Conservation (phyloP, 2,888 invertebrate species). For the Cremastobaeus sp. region DNA sequence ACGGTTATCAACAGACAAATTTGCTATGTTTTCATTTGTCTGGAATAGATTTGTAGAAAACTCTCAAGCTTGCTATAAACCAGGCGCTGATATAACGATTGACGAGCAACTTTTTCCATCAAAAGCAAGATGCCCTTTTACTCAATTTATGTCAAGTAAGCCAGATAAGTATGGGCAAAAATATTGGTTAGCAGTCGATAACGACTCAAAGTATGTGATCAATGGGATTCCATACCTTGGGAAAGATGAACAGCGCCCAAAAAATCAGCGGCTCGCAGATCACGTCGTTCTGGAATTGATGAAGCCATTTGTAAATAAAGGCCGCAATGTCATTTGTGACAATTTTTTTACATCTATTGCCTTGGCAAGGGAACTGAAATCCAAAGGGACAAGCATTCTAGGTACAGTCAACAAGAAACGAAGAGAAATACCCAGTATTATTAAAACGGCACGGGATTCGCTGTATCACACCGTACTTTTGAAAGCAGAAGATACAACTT, state of each 20-base stretch:
- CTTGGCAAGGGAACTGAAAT: constrained; percentile 1
- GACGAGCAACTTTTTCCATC: constrained; percentile 66
- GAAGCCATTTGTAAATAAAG: constrained; percentile 19
- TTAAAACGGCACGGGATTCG: no score
- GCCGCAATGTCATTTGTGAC: constrained; percentile 17
- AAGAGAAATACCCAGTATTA: constrained; percentile 6
- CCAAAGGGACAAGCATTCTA: background rate
- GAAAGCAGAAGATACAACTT: background rate
- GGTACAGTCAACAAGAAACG: constrained; percentile 1
- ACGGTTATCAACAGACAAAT: constrained; percentile 63
- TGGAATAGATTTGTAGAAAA: constrained; percentile 65
- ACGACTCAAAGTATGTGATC: constrained; percentile 45
- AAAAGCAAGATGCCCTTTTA: constrained; percentile 55
- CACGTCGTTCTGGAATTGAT: constrained; percentile 15
- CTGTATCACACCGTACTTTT: background rate
- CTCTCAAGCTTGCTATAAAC: constrained; percentile 60
- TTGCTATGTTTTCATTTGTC: constrained; percentile 63
- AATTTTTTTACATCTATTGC: constrained; percentile 10
- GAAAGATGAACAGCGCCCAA: constrained; percentile 23
- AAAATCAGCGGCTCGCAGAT: background rate
- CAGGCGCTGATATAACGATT: constrained; percentile 60
- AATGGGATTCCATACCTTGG: constrained; percentile 51
- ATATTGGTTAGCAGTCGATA: constrained; percentile 57
- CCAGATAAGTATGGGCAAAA: constrained; percentile 65
- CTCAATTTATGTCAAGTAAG: constrained; percentile 47